Evolutionary conservation across 1,140 invertebrate species (phyloP), one percentile per base, ranked within the genome.

Genomic region (Drosophila gunungcola): DNA sequence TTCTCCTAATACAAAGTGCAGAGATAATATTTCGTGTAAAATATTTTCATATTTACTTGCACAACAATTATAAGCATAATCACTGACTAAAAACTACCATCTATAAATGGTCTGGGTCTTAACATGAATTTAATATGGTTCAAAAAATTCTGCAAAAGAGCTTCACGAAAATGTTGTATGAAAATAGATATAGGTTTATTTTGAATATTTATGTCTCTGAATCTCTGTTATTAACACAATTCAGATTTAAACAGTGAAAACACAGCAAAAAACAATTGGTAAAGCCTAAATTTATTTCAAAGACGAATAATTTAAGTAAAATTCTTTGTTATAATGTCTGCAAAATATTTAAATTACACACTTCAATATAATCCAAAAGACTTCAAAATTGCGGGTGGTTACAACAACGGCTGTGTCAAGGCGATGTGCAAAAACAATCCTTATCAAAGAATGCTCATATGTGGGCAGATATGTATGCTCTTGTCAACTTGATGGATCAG

Each of bases 11-110:
- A 42, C 57, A 63, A 61, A 75, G 69, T 75, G 73, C 73, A 65
- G 46, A 49, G 60, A 69, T 61, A 70, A 64, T 78, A 57, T 55
- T 88, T 78, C 76, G 79, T 83, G 83, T 77, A 83, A 86, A 82
- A 79, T 79, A 52, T 82, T 79, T 80, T 73, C 63, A 75, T 85
- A 85, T 85, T 86, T 82, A 60, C 78, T 78, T 54, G 75, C 81
- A 85, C 67, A 84, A 73, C 27, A n/a, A n/a, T n/a, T n/a, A 56
- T 34, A 39, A 61, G 48, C 57, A 76, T 5, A 6, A 7, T 6
- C 5, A 6, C 5, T 12, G 3, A 57, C 16, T 25, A 7, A 55
- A 10, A 10, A 58, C 32, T 34, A 58, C 53, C 21, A 51, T 41
- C 3, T 21, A 32, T 16, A 5, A 7, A 46, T 36, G 2, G 3